Base-by-base conservation (phyloP, 2,113 vertebrate genomes). In the Cottus gobio region DNA sequence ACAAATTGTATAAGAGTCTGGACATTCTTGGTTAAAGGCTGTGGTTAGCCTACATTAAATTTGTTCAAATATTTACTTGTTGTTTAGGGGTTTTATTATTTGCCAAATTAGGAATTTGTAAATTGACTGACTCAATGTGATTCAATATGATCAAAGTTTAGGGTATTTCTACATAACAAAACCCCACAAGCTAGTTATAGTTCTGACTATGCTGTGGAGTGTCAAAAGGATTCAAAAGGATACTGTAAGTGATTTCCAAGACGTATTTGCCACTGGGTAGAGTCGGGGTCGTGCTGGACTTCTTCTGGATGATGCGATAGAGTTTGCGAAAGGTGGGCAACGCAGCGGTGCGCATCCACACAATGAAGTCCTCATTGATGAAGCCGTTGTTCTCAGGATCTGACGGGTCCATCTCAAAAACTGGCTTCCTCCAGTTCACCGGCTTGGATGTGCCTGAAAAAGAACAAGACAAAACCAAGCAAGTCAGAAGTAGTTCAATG, bases 341-440 rank as follows among this genome's bases (percentile, higher is more conserved):
- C 0, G 98, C 98, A 57, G 98, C 98, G 0, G 98, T 99, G 70
- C 98, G 97, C 98, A 99, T 99, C 98, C 98, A 99, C 84, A 99
- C 98, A 2, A 99, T 99, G 87, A 99, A 98, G 93, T 99, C 98
- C 82, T 99, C 98, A 2, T 99, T 99, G 92, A 99, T 96, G 54
- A 99, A 99, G 39, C 98, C 98, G 0, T 97, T 99, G 92, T 99
- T 99, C 0, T 98, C 96, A 0, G 84, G 13, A 61, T 96, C 93
- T 0, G 56, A 3, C 0, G 90, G 84, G 90, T 98, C 97, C 82
- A 99, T 87, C 88, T 95, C 91, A 22, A 95, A 98, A 26, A 97
- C 97, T 3, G 96, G 93, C 71, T 94, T 96, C 78, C 84, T 94
- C 98, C 98, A 99, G 89, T 97, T 99, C 31, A 98, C 88, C 48